Conservation (phyloP, 2,797 vertebrate species). For the Centropyge bicolor region DNA sequence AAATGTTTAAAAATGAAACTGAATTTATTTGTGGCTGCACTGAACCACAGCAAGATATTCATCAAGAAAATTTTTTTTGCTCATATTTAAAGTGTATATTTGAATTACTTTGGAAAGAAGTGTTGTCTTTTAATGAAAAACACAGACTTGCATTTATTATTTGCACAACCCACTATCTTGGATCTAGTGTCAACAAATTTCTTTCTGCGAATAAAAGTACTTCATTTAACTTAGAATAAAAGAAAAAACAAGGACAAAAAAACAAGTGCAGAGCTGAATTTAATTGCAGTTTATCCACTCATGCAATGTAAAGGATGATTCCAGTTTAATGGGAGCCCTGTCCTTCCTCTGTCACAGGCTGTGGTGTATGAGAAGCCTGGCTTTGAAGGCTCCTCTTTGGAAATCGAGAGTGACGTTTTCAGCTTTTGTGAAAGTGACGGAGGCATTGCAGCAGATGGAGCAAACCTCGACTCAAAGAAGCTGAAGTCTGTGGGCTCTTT, state of each 20-base stretch:
- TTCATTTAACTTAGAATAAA: neutral
- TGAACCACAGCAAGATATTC: neutral
- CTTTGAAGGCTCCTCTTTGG: constrained; percentile 88
- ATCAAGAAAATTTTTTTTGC: no score
- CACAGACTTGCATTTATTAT: neutral
- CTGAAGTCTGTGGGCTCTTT: constrained; percentile 88
- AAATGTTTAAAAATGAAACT: neutral
- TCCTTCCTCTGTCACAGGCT: constrained; percentile 77
- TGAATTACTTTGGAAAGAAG: neutral
- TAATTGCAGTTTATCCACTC: neutral
- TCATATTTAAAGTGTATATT: no score
- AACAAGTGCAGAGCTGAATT: neutral
- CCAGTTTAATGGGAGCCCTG: neutral
- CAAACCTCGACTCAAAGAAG: constrained; percentile 30
- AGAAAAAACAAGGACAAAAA: neutral
- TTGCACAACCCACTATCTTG: neutral
- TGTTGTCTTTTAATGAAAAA: neutral
- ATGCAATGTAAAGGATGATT: neutral
- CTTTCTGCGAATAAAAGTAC: neutral
- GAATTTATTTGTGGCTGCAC: neutral
- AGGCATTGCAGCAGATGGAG: constrained; percentile 38
- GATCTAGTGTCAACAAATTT: neutral
- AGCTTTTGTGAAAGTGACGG: constrained; percentile 72
- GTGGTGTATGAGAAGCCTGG: constrained; percentile 90
- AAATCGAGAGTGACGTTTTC: constrained; percentile 88